A percentile compares a stretch with the other conserved stretches of the same genome.
These are phyloP conservation scores for Cataglyphis rosenhaueri DNA, from an alignment of 2,888 invertebrate species.

Conservation along the genomic window DNA sequence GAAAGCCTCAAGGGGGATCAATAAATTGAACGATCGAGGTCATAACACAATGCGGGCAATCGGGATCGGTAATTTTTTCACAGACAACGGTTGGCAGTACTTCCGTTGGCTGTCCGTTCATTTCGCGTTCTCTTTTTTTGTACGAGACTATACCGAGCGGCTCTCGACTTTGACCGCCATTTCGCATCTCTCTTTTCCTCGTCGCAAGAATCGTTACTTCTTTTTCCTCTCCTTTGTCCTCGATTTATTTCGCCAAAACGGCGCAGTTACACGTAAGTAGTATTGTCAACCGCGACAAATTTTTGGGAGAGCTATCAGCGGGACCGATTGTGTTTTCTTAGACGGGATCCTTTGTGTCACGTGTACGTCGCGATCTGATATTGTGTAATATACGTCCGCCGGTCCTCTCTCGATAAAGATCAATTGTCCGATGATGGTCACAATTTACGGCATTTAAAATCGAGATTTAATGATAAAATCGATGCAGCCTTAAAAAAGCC, in stretches of 20 bases:
- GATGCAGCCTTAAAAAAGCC: neutral
- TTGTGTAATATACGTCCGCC: slow-evolving; percentile 55
- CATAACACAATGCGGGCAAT: slow-evolving; percentile 1
- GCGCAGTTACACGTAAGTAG: slow-evolving; percentile 68
- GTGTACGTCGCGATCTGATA: slow-evolving; percentile 30
- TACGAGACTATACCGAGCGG: slow-evolving; percentile 63
- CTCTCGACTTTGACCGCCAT: slow-evolving; percentile 71
- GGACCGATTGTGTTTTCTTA: slow-evolving; percentile 16
- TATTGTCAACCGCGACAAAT: neutral
- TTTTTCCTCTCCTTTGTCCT: slow-evolving; percentile 65
- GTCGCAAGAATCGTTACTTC: slow-evolving; percentile 60
- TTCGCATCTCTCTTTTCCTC: slow-evolving; percentile 56
- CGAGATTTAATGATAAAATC: neutral
- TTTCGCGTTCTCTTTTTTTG: neutral
- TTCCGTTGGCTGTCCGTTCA: neutral
- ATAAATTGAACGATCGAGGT: slow-evolving; percentile 37
- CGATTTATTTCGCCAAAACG: slow-evolving; percentile 66
- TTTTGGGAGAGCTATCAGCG: neutral
- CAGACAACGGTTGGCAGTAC: slow-evolving; percentile 11
- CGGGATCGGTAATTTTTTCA: slow-evolving; percentile 25
- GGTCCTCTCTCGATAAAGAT: slow-evolving; percentile 60
- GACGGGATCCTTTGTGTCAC: slow-evolving; percentile 5
- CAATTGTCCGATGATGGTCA: neutral
- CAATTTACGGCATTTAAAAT: neutral
- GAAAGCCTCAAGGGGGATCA: neutral